Base-by-base conservation (phyloP, 2,113 vertebrate genomes). In the Peromyscus maniculatus region DNA sequence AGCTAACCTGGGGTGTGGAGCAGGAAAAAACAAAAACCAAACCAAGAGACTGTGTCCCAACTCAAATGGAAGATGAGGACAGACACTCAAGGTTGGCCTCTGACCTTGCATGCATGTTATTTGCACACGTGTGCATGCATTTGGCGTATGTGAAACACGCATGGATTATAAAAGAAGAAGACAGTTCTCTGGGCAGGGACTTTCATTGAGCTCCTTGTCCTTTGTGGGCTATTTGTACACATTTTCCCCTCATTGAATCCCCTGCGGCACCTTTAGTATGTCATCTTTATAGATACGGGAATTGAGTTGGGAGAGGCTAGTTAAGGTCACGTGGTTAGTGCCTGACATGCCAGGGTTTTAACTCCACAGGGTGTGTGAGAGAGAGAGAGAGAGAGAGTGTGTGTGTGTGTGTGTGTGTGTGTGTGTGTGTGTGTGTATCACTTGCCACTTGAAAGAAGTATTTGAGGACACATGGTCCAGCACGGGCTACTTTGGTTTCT, bases 191-290 rank as follows among this genome's bases (percentile, higher is more conserved):
- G 5, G 52, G 36, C 28, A 26, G 17, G 26, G 62, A 10, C 57
- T 46, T 59, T 33, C 1, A 0, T 0, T 19, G 57, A 86, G 55
- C 64, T 52, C 13, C 77, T 66, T 31, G 26, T 1, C 7, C 46
- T 71, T 52, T 7, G 43, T 17, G 36, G 6, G 49, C 9, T 28
- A 28, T 39, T 57, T 72, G 26, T 57, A 19, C 11, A 74, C 46
- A n/a, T 55, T 72, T 74, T 1, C 22, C 22, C 12, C 26, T 57
- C 69, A 28, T 43, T 59, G n/a, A 33, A 5, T 52, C 19, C 24
- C 10, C 24, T 0, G 13, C 16, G 10, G 4, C 5, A 24, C 64
- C 9, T 55, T 1, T 6, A 12, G 36, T n/a, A 28, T 3, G 1
- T 0, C 31, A 9, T 6, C 49, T 66, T 66, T 10, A 31, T 66